Evolutionary conservation across 2,113 vertebrate genomes (phyloP).

Genomic region (Ifrita kowaldi): DNA sequence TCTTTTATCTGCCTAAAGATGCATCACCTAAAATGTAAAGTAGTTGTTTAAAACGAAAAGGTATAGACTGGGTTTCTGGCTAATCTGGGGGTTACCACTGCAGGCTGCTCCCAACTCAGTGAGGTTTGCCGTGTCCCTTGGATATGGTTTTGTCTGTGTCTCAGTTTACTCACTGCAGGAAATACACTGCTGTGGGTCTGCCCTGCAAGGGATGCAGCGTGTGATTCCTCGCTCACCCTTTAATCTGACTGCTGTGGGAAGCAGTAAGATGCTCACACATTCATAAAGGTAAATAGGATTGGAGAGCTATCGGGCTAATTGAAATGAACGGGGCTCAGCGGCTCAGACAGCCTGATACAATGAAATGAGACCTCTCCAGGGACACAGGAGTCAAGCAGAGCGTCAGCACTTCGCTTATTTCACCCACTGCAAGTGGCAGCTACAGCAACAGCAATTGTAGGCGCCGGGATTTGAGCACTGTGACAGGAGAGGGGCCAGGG

Average conservation of each 20-base stretch:
- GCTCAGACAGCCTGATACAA: not conserved
- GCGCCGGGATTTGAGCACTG: rapidly evolving
- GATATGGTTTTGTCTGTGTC: not conserved
- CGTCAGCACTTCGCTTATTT: not conserved
- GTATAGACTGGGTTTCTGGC: not conserved
- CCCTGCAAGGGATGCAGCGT: not conserved
- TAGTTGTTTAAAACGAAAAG: not conserved
- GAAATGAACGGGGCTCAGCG: constrained; percentile 7
- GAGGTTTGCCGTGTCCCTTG: not conserved
- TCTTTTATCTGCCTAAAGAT: not conserved
- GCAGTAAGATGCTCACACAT: not conserved
- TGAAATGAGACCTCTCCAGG: not conserved
- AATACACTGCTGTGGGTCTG: not conserved
- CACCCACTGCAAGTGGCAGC: constrained; percentile 15
- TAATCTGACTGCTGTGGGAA: not conserved
- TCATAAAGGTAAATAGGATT: constrained; percentile 49
- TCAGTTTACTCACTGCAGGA: not conserved
- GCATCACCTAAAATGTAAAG: not conserved
- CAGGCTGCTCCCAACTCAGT: not conserved
- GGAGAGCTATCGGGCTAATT: constrained; percentile 20
- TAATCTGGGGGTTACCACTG: not conserved
- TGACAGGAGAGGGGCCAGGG: not conserved
- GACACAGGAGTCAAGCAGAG: not conserved
- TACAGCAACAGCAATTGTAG: not conserved
- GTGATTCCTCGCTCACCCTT: not conserved